phyloP scores from a whole-genome alignment of 2,113 vertebrate species.

The Serilophus lunatus region DNA sequence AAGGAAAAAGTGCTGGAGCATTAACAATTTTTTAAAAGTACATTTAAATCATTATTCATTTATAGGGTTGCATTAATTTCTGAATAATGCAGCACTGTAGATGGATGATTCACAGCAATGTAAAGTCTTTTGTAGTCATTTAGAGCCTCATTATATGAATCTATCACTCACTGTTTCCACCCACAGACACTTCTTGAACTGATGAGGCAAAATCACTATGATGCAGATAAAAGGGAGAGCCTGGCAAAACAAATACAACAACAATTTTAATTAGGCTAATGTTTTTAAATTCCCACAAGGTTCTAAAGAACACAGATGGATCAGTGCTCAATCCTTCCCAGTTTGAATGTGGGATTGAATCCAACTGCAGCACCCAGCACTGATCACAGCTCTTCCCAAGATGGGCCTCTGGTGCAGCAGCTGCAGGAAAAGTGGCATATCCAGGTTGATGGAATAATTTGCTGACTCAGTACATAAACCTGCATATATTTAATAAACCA shows the following conservation, averaged over 20 bases:
- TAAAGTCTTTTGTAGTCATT: conserved; percentile 64
- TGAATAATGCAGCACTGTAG: conserved; percentile 48
- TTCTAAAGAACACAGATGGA: background rate
- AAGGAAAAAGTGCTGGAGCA: conserved; percentile 38
- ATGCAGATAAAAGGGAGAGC: conserved; percentile 42
- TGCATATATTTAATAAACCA: background rate
- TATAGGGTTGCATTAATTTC: conserved; percentile 67
- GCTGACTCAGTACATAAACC: background rate
- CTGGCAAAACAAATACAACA: conserved; percentile 44
- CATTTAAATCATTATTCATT: conserved; percentile 73
- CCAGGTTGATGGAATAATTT: background rate
- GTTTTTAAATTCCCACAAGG: background rate
- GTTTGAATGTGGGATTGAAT: background rate
- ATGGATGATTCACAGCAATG: conserved; percentile 59
- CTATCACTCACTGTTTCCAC: conserved; percentile 52
- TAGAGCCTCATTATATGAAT: conserved; percentile 57
- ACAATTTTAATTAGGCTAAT: conserved; percentile 38
- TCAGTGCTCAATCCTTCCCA: background rate
- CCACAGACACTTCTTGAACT: conserved; percentile 32
- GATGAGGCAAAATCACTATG: conserved; percentile 27
- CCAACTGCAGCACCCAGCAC: background rate
- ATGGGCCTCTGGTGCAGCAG: fast-evolving
- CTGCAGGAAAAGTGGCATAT: background rate
- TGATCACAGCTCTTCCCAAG: background rate
- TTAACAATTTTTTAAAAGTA: conserved; percentile 63